These are phyloP conservation scores for Eucriotettix oculatus DNA, from an alignment of 2,888 invertebrate species.

Conservation along the genomic window DNA sequence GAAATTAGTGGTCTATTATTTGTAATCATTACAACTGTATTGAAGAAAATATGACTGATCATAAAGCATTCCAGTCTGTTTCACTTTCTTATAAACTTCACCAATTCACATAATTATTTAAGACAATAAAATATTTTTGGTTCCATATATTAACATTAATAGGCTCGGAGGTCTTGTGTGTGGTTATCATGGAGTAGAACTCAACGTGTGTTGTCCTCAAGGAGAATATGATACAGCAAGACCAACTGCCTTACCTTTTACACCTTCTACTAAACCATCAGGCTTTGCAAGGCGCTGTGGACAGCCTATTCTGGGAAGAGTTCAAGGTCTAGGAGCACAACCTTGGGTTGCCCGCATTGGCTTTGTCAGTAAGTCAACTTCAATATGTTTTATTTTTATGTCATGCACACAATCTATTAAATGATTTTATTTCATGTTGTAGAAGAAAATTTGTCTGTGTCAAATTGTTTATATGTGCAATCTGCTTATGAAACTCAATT, in stretches of 20 bases:
- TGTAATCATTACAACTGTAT: too few species aligned
- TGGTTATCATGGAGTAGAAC: slow-evolving; percentile 38
- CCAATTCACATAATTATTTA: too few species aligned
- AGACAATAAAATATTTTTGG: too few species aligned
- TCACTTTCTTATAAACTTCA: too few species aligned
- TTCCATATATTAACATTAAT: background rate
- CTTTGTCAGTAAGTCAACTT: slow-evolving; percentile 44
- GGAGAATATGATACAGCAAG: slow-evolving; percentile 16
- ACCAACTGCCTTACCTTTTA: background rate
- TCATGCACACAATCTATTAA: too few species aligned
- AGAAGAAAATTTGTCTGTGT: too few species aligned
- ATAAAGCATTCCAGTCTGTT: too few species aligned
- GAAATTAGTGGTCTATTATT: too few species aligned
- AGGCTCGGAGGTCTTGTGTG: slow-evolving; percentile 40
- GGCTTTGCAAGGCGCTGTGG: slow-evolving; percentile 8
- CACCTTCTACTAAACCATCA: slow-evolving; percentile 8
- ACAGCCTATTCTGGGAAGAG: slow-evolving; percentile 5
- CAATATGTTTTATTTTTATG: background rate
- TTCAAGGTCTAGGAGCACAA: slow-evolving; percentile 40
- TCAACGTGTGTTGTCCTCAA: slow-evolving; percentile 43
- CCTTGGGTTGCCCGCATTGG: slow-evolving; percentile 64
- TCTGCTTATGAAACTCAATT: too few species aligned
- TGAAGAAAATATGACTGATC: too few species aligned
- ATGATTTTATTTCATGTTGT: too few species aligned
- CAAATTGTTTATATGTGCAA: too few species aligned